phyloP scores from a whole-genome alignment of 2,113 vertebrate genomes.

The human region DNA sequence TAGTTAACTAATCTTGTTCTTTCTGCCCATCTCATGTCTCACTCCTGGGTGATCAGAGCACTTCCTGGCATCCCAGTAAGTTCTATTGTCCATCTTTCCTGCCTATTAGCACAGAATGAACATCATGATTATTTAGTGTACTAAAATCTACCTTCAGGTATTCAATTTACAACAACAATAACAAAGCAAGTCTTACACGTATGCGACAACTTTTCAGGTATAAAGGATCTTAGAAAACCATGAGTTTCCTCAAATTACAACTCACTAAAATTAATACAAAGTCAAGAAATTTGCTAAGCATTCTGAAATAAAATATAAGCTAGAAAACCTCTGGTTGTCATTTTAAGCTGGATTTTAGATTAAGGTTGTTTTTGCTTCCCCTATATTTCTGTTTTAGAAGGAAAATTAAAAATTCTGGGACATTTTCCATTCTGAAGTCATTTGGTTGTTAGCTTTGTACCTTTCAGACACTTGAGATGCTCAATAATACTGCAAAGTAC shows the following conservation, averaged over 20 bases:
- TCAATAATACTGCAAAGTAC: conserved; percentile 37
- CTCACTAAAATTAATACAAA: conserved; percentile 30
- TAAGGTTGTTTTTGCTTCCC: background rate
- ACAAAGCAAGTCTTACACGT: background rate
- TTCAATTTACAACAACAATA: background rate
- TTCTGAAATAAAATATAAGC: conserved; percentile 15
- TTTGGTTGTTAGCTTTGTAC: conserved; percentile 46
- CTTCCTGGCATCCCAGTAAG: background rate
- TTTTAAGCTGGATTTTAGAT: conserved; percentile 51
- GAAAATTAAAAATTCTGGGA: conserved; percentile 41
- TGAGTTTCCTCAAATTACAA: conserved; percentile 33
- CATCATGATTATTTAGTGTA: background rate
- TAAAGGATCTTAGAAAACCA: background rate
- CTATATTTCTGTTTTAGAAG: conserved; percentile 38
- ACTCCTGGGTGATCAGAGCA: background rate
- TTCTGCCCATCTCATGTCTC: background rate
- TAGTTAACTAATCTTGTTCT: background rate
- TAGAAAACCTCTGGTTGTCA: background rate
- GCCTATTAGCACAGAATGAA: background rate
- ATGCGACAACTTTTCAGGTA: background rate
- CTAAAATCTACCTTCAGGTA: background rate
- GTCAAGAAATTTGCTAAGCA: background rate
- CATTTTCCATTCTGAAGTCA: conserved; percentile 40
- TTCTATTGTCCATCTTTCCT: background rate
- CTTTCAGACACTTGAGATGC: conserved; percentile 42